Percentiles rank a stretch among this genome's conserved stretches.
phyloP scores from a whole-genome alignment of 2,888 invertebrate genomes.

The Digitonthophagus gazella region DNA sequence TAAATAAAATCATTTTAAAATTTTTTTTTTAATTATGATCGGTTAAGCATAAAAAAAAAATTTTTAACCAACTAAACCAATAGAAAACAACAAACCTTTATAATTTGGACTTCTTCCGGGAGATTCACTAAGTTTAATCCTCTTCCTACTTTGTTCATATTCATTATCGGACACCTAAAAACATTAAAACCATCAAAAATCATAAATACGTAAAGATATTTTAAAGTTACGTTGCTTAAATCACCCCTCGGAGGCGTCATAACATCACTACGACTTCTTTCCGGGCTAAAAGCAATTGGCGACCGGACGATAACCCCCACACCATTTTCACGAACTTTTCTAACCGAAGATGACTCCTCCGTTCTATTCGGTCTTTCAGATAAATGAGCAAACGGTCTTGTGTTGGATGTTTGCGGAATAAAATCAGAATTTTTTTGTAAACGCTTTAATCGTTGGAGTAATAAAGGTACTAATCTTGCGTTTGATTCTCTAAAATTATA shows the following conservation, averaged over 20 bases:
- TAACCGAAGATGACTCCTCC: conserved; percentile 1
- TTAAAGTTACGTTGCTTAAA: conserved; percentile 15
- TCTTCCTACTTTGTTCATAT: conserved; percentile 35
- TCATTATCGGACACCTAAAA: conserved; percentile 32
- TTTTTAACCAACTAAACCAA: too few species aligned
- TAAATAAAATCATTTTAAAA: neutral
- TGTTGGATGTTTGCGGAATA: conserved; percentile 20
- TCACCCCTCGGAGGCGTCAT: conserved; percentile 6
- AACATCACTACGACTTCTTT: conserved; percentile 10
- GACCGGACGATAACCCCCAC: conserved; percentile 19
- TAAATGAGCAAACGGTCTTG: conserved; percentile 59
- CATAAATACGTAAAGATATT: neutral
- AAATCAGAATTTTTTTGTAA: conserved; percentile 52
- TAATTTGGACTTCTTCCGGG: conserved; percentile 21
- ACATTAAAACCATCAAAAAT: neutral
- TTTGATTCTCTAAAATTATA: conserved; percentile 71
- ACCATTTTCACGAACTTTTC: conserved; percentile 37
- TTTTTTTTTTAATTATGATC: too few species aligned
- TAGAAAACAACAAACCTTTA: too few species aligned
- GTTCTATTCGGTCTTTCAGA: conserved; percentile 41
- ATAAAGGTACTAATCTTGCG: conserved; percentile 79
- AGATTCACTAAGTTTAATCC: conserved; percentile 34
- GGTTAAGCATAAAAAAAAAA: neutral
- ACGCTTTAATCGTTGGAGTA: conserved; percentile 78
- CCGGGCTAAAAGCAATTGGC: conserved; percentile 16